These are phyloP conservation scores for Neoascia interrupta DNA, from an alignment of 2,888 invertebrate species.

Conservation along the genomic window DNA sequence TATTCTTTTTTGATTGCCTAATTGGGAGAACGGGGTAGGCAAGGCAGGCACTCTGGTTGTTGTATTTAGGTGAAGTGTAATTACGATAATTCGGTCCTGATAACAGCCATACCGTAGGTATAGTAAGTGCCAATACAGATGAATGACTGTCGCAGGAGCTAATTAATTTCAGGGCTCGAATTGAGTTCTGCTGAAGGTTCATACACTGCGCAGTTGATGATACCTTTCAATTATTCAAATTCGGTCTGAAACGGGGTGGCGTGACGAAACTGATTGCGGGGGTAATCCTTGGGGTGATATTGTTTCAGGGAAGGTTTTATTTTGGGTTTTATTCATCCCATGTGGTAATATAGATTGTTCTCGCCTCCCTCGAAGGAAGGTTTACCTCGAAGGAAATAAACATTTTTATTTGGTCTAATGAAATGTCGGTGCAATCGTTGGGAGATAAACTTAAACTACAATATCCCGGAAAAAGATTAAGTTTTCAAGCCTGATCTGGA, in stretches of 20 bases:
- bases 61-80: constrained; percentile 16
- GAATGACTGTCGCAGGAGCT: constrained; percentile 15
- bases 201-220: constrained; percentile 52
- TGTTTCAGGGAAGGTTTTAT: background rate
- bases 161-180: constrained; percentile 34
- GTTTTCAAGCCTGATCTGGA: too few species aligned
- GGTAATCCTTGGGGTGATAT: constrained; percentile 35
- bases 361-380: too few species aligned
- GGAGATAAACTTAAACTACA: too few species aligned
- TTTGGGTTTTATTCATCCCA: constrained; percentile 47
- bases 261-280: background rate
- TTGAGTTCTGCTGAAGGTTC: constrained; percentile 20
- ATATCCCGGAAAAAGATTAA: too few species aligned
- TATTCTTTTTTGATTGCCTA: constrained; percentile 57
- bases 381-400: too few species aligned
- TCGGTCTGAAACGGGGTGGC: constrained; percentile 18
- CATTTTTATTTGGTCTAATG: too few species aligned
- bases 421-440: too few species aligned
- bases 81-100: constrained; percentile 40
- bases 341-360: too few species aligned
- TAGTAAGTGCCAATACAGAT: constrained; percentile 48
- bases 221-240: constrained; percentile 60
- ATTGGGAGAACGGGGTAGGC: constrained; percentile 10
- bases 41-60: too few species aligned
- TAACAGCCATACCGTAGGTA: background rate